A percentile compares a stretch with the other conserved stretches of the same genome.
These are phyloP conservation scores for Parascotia fuliginaria DNA, from an alignment of 2,888 invertebrate genomes.

Conservation along the genomic window DNA sequence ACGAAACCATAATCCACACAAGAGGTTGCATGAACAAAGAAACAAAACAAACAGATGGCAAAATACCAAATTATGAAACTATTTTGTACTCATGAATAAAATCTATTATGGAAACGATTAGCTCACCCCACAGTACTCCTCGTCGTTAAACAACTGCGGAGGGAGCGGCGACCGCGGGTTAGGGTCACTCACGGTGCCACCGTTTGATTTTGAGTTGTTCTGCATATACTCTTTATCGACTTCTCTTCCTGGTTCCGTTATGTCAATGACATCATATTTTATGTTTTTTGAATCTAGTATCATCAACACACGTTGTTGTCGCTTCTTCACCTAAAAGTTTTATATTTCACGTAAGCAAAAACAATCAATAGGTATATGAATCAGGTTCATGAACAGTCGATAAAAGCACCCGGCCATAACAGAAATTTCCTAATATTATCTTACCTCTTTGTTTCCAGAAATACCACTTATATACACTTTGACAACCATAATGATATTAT, in stretches of 20 bases:
- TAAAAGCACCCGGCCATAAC: slow-evolving; percentile 70
- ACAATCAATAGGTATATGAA: slow-evolving; percentile 71
- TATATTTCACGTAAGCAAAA: slow-evolving; percentile 71
- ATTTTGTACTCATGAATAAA: slow-evolving; percentile 7
- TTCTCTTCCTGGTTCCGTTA: slow-evolving; percentile 97
- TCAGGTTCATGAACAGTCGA: slow-evolving; percentile 67
- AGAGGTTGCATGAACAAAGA: slow-evolving; percentile 24
- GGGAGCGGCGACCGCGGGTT: slow-evolving; percentile 93
- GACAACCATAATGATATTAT: slow-evolving; percentile 90
- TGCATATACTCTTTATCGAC: slow-evolving; percentile 96
- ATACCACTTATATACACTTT: slow-evolving; percentile 97
- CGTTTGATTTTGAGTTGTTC: slow-evolving; percentile 91
- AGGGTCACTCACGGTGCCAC: slow-evolving; percentile 90
- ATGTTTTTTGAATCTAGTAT: slow-evolving; percentile 96
- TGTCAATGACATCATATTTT: slow-evolving; percentile 95
- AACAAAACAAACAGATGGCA: slow-evolving; percentile 40
- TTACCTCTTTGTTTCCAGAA: slow-evolving; percentile 97
- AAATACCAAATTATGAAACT: slow-evolving; percentile 40
- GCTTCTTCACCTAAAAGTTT: slow-evolving; percentile 94
- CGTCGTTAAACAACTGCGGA: slow-evolving; percentile 97
- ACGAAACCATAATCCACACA: slow-evolving; percentile 16
- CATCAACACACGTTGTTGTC: slow-evolving; percentile 97
- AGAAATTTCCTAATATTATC: slow-evolving; percentile 79
- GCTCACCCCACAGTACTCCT: slow-evolving; percentile 96
- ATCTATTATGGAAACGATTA: slow-evolving; percentile 5